Base-by-base conservation (phyloP, 1,140 invertebrate species). In the Brachionus manjavacas region DNA sequence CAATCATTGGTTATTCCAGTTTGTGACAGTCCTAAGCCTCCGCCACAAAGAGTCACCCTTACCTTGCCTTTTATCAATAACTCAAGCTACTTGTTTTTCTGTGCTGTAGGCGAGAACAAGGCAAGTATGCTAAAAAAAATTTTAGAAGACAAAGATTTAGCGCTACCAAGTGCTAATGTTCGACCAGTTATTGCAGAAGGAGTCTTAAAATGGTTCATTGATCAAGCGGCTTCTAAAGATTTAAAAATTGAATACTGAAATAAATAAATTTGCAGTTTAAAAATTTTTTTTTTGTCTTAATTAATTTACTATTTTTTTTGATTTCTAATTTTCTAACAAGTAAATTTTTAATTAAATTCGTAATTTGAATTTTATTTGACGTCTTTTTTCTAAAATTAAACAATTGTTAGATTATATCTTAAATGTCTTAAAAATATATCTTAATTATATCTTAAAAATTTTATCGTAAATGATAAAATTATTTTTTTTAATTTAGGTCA, bases 1-100 rank as follows among this genome's bases (percentile, higher is more conserved):
- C 31, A 20, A 68, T 23, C 14, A 31, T 23, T 70, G 20, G 83
- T 84, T 39, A 80, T 52, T 31, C 28, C 43, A 4, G 43, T 99
- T 72, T 92, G 91, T 1, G 94, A 99, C 90, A 98, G 96, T 0
- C 97, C 97, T 0, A 99, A 99, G 90, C 96, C 95, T 80, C 97
- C 97, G 4, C 94, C 95, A 8, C 90, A 90, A 68, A 91, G 97
- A 85, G 93, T 99, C 9, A 99, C 97, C 2, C 89, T 99, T 55
- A 99, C 97, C 2, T 93, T 95, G 85, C 94, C 95, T 4, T 93
- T 97, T 6, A 92, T 99, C 14, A 98, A 98, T 87, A 94, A 94
- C 89, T 94, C 96, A 8, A 92, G 91, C 81, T 91, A 92, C 87
- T 94, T 94, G 86, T 92, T 95, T 79, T 97, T 99, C 91, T 93